Evolutionary conservation across 2,797 vertebrate species (phyloP).

Genomic region (Peromyscus melanophrys): DNA sequence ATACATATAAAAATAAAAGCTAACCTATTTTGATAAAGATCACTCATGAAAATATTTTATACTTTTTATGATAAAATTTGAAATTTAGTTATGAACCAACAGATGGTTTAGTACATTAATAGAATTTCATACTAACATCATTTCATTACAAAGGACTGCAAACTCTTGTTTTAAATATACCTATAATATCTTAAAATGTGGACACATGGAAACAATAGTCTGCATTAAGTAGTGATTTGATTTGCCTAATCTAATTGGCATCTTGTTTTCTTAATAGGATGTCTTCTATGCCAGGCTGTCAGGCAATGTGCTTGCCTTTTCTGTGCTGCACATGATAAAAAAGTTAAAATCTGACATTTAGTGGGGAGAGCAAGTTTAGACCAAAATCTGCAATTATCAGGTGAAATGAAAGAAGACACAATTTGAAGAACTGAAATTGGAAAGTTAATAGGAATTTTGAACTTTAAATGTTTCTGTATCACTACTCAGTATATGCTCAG

Average conservation of each 20-base stretch:
- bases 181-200: neutral
- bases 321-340: conserved; percentile 27
- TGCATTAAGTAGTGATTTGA: neutral
- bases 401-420: conserved; percentile 57
- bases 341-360: conserved; percentile 52
- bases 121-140: neutral
- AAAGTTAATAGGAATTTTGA: conserved; percentile 76
- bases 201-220: neutral
- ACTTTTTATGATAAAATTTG: neutral
- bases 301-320: conserved; percentile 20
- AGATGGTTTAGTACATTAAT: neutral
- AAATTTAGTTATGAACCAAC: neutral
- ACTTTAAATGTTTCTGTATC: conserved; percentile 65
- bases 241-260: conserved; percentile 33
- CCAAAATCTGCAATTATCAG: conserved; percentile 20
- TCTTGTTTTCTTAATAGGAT: neutral
- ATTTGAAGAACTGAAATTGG: conserved; percentile 58
- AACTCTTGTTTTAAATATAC: neutral
- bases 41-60: neutral
- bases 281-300: neutral
- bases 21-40: neutral
- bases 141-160: neutral
- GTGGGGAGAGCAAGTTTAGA: conserved; percentile 15
- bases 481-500: neutral
- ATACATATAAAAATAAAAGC: neutral